phyloP scores from a whole-genome alignment of 2,113 vertebrate species.

The Oryzias javanicus region DNA sequence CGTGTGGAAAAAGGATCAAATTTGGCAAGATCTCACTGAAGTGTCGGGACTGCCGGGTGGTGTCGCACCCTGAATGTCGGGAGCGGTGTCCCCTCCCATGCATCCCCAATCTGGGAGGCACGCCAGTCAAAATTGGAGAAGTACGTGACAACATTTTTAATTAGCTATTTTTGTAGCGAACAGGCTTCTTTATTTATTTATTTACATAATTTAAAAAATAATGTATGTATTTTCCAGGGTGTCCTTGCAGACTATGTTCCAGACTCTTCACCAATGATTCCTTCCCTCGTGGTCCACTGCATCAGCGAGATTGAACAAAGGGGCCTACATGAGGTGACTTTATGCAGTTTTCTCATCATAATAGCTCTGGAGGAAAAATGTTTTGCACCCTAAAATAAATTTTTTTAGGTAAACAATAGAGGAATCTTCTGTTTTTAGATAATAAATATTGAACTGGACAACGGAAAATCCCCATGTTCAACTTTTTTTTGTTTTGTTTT shows the following conservation, averaged over 20 bases:
- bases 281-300: conserved; percentile 90
- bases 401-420: conserved; percentile 6
- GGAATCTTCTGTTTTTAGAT: conserved; percentile 33
- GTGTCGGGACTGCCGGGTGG: conserved; percentile 92
- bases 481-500: too few species aligned
- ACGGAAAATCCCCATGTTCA: conserved; percentile 12
- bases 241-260: conserved; percentile 88
- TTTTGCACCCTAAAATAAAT: conserved; percentile 8
- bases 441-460: conserved; percentile 19
- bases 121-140: conserved; percentile 87
- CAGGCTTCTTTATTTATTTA: background rate
- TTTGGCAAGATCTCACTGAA: conserved; percentile 94
- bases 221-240: conserved; percentile 74
- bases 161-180: background rate
- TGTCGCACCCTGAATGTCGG: conserved; percentile 90
- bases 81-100: conserved; percentile 95
- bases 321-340: conserved; percentile 88
- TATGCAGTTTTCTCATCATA: background rate
- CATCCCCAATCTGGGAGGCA: conserved; percentile 84
- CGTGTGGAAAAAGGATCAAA: conserved; percentile 94
- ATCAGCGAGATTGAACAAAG: conserved; percentile 95
- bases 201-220: background rate
- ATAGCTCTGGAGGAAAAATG: conserved; percentile 3
- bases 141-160: conserved; percentile 55
- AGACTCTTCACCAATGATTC: conserved; percentile 89